Conservation (phyloP, 1,140 invertebrate genomes). For the Limonius californicus region DNA sequence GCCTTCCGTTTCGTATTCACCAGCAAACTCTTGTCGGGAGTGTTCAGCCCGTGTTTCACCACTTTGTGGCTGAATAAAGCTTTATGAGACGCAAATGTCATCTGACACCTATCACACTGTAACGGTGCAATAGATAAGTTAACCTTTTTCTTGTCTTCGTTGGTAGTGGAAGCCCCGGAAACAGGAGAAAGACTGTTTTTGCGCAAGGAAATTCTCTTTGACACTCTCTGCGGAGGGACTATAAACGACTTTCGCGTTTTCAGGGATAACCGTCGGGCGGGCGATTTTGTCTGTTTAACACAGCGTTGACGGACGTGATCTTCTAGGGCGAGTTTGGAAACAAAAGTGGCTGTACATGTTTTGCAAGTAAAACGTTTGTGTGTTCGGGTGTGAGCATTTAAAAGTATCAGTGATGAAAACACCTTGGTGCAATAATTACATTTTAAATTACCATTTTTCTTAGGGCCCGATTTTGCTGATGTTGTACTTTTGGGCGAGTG, state of each 20-base stretch:
- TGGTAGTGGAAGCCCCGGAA: no score
- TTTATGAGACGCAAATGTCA: slow-evolving; percentile 29
- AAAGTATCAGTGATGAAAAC: slow-evolving; percentile 25
- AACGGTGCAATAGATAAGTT: neutral
- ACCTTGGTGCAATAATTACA: slow-evolving; percentile 34
- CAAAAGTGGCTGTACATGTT: slow-evolving; percentile 29
- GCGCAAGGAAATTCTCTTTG: neutral
- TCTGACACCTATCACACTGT: slow-evolving; percentile 31
- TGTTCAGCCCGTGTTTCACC: slow-evolving; percentile 24
- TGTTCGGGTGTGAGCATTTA: slow-evolving; percentile 30
- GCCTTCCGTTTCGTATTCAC: slow-evolving; percentile 14
- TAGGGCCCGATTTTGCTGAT: slow-evolving; percentile 3
- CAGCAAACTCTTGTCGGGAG: slow-evolving; percentile 29
- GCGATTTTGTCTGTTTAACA: slow-evolving; percentile 29
- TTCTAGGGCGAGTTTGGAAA: slow-evolving; percentile 34
- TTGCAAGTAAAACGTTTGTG: slow-evolving; percentile 34
- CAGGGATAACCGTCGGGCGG: slow-evolving; percentile 24
- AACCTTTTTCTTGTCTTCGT: slow-evolving; percentile 15
- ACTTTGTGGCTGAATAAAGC: slow-evolving; percentile 37
- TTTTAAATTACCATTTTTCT: slow-evolving; percentile 17
- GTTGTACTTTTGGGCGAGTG: slow-evolving; percentile 32
- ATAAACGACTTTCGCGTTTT: slow-evolving; percentile 29
- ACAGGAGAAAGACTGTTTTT: neutral
- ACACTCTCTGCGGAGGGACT: slow-evolving; percentile 14
- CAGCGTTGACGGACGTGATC: slow-evolving; percentile 33